phyloP scores from a whole-genome alignment of 2,888 invertebrate genomes.

The Hecatera dysodea region DNA sequence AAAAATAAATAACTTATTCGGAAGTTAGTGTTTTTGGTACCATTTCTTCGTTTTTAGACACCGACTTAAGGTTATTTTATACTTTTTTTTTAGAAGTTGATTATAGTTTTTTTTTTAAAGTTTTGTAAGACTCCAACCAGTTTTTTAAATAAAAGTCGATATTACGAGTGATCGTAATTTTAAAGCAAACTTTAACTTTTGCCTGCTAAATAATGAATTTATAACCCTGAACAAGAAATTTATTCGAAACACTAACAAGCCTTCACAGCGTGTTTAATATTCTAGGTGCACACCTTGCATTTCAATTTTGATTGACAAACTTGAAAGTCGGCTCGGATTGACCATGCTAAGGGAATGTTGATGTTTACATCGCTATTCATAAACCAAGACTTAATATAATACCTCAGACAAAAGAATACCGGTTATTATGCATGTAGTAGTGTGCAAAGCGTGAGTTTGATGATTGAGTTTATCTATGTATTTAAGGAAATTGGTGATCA shows the following conservation, averaged over 20 bases:
- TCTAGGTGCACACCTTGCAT: constrained; percentile 54
- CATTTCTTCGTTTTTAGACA: too few relatives aligned
- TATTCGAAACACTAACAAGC: constrained; percentile 31
- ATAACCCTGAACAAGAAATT: constrained; percentile 37
- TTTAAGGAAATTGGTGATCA: too few relatives aligned
- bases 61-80: too few relatives aligned
- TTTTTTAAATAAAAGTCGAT: constrained; percentile 21
- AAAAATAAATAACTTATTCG: too few relatives aligned
- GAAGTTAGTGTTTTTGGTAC: too few relatives aligned
- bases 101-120: too few relatives aligned
- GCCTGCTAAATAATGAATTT: constrained; percentile 32
- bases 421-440: too few relatives aligned
- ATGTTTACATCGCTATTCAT: constrained; percentile 27
- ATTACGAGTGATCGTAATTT: not conserved
- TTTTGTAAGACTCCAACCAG: constrained; percentile 2
- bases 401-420: not conserved
- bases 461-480: too few relatives aligned
- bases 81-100: too few relatives aligned
- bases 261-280: constrained; percentile 44
- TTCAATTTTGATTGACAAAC: constrained; percentile 57
- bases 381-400: not conserved
- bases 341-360: constrained; percentile 30
- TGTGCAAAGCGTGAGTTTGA: too few relatives aligned
- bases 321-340: constrained; percentile 40
- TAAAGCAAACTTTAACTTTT: not conserved